These are phyloP conservation scores for Engystomops pustulosus DNA, from an alignment of 2,113 vertebrate genomes.

Conservation along the genomic window DNA sequence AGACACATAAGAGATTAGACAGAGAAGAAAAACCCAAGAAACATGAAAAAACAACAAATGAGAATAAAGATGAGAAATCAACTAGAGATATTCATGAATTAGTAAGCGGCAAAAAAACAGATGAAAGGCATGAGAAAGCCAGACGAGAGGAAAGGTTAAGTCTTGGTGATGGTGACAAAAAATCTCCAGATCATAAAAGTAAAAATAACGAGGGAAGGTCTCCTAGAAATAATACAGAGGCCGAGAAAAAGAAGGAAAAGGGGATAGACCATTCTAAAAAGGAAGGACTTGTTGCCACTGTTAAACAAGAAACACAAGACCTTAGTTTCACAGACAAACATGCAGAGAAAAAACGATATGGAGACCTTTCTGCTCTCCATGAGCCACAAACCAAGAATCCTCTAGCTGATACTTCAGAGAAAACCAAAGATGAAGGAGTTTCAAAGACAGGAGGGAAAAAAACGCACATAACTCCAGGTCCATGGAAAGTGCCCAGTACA, in stretches of 20 bases:
- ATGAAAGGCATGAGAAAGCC: conserved; percentile 31
- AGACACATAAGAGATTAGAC: conserved; percentile 10
- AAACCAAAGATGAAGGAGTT: conserved; percentile 66
- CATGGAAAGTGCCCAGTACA: conserved; percentile 90
- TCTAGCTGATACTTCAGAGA: conserved; percentile 51
- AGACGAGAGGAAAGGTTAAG: conserved; percentile 59
- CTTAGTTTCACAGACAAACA: conserved; percentile 62
- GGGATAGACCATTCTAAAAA: conserved; percentile 60
- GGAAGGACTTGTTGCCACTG: conserved; percentile 22
- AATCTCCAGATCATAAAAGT: conserved; percentile 59
- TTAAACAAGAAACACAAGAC: conserved; percentile 72
- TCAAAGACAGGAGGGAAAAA: conserved; percentile 75
- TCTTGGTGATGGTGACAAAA: conserved; percentile 55
- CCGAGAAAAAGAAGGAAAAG: conserved; percentile 14
- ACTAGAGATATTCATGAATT: conserved; percentile 54
- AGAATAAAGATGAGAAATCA: conserved; percentile 36
- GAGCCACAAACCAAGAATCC: conserved; percentile 53
- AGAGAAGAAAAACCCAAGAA: not conserved
- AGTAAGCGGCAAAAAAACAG: conserved; percentile 17
- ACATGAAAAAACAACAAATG: not conserved
- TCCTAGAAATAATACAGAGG: conserved; percentile 44
- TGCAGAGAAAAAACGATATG: conserved; percentile 59
- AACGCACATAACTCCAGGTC: conserved; percentile 85
- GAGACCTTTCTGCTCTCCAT: conserved; percentile 54
- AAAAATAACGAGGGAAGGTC: conserved; percentile 47